Evolutionary conservation across 2,797 vertebrate species (phyloP), one percentile per base, ranked within the genome.

Genomic region (Lophotriccus pileatus): DNA sequence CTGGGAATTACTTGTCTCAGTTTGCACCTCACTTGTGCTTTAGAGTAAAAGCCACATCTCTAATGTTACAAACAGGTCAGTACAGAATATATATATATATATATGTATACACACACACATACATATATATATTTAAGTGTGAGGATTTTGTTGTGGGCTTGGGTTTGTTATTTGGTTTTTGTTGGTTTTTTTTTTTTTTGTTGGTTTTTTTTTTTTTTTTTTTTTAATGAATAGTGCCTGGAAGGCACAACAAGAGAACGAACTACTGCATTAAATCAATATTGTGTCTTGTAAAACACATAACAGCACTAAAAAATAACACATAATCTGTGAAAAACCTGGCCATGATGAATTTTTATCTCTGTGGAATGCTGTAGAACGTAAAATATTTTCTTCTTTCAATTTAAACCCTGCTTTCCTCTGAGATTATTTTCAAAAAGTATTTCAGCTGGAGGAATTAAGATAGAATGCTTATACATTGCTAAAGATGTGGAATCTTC

Each of bases 231-330:
- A 84, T 82, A 82, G 80, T 89, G 85, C 94, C 95, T 94, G 79
- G 77, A 94, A 96, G 94, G 95, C 95, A 95, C 74, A 93, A 89
- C 80, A 84, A 91, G 70, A 91, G 63, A 94, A 82, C 74, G 82
- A 96, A 41, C 81, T 84, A 91, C 60, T 95, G 87, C 87, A 95
- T 94, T 95, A 94, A 96, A 97, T 96, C 96, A 96, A 95, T 96
- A 94, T 77, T 94, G 67, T 94, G 89, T 94, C 95, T 93, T 95
- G 95, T 89, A 95, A 96, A 97, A 96, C 94, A 95, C 87, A 91
- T 93, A 95, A 89, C 49, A 84, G 24, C 67, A 87, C 76, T 87
- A 86, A 85, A 95, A 97, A 96, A 96, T 94, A 97, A 89, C 89
- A 93, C 69, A 84, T 94, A 94, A 96, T 96, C 94, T 94, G 80